Base-by-base conservation (phyloP, 2,888 invertebrate species). In the Erpobdella octoculata region DNA sequence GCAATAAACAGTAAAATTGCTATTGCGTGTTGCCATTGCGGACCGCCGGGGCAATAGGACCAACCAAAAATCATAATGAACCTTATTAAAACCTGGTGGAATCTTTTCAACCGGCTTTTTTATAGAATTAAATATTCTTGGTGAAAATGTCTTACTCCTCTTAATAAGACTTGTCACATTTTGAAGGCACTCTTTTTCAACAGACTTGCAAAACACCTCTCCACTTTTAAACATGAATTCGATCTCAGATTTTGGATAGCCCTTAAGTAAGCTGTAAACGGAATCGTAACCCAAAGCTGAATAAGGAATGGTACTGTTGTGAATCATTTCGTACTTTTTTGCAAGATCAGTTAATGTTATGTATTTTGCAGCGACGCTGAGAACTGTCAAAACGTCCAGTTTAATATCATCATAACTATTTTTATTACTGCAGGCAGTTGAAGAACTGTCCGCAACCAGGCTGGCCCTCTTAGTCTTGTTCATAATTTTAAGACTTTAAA, bases 91-190 rank as follows among this genome's bases (percentile, higher is more conserved):
- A n/a, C n/a, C n/a, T n/a, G n/a, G n/a, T n/a, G n/a, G n/a, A n/a
- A n/a, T n/a, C n/a, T n/a, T n/a, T n/a, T n/a, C n/a, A n/a, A n/a
- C n/a, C n/a, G n/a, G n/a, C n/a, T n/a, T n/a, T n/a, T n/a, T 28
- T 28, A 31, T 25, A 48, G 46, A 48, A 12, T 28, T n/a, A 15
- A 28, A n/a, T 31, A 68, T 21, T 48, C 48, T 41, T n/a, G 68
- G 35, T 48, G 31, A 21, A 48, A 68, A 28, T 36, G 8, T 62
- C 31, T 62, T 62, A 35, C 31, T 62, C 5, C 31, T 62, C n/a
- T 33, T 35, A n/a, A 62, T 62, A n/a, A 62, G 35, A 62, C 62
- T 62, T 33, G 35, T 35, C 28, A 62, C 31, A 31, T 62, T 28
- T n/a, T 35, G 28, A 33, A 35, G 31, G 9, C n/a, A 5, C 3